Evolutionary conservation across 2,113 vertebrate species (phyloP).

Genomic region (Lepidothrix coronata): DNA sequence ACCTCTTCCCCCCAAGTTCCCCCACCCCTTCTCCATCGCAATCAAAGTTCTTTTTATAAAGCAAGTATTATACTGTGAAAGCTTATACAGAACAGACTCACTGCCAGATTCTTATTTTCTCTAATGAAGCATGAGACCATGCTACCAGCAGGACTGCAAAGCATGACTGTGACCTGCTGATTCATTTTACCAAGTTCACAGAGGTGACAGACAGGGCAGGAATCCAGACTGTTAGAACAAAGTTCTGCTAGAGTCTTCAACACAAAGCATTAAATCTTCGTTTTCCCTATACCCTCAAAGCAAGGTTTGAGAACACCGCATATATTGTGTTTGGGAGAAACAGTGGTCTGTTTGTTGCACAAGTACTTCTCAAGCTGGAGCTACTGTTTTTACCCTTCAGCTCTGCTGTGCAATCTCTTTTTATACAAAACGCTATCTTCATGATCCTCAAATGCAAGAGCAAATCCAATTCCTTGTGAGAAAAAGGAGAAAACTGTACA

Average conservation of each 20-base stretch:
- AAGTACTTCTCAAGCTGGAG: background rate
- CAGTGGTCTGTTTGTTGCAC: background rate
- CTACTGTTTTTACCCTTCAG: background rate
- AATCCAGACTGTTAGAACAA: conserved; percentile 13
- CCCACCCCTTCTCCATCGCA: background rate
- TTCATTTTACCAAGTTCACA: conserved; percentile 43
- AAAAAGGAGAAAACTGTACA: background rate
- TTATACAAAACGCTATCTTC: background rate
- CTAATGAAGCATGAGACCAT: background rate
- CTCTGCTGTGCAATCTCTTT: background rate
- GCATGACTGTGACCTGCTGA: background rate
- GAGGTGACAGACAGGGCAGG: conserved; percentile 59
- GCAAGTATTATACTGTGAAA: background rate
- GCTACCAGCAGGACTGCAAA: background rate
- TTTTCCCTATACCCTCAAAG: background rate
- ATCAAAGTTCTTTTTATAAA: background rate
- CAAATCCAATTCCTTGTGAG: background rate
- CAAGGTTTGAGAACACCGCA: background rate
- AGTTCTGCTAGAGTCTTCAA: background rate
- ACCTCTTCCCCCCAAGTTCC: background rate
- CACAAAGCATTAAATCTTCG: conserved; percentile 23
- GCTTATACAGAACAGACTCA: background rate
- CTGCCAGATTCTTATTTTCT: background rate
- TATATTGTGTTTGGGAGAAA: background rate
- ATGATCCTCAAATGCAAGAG: background rate